Percentiles rank a stretch among this genome's conserved stretches.
Evolutionary conservation across 2,113 vertebrate genomes (phyloP).

Genomic region (Arothron firmamentum): DNA sequence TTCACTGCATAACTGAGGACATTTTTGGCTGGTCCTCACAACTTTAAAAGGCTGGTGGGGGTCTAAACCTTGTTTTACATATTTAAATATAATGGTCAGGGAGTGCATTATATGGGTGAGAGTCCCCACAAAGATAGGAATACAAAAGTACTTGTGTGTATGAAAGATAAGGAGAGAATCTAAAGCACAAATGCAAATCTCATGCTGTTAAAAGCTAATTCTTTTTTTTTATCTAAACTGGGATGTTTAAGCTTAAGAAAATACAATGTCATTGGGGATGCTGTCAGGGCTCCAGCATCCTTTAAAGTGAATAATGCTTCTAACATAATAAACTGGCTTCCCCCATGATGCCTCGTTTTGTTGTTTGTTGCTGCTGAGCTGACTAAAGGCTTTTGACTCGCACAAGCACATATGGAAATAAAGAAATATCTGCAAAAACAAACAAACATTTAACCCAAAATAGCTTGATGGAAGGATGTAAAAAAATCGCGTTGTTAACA

Average conservation of each 20-base stretch:
- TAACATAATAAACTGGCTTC: constrained; percentile 11
- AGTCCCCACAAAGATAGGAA: too few relatives aligned
- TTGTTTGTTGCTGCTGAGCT: constrained; percentile 27
- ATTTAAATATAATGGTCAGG: background rate
- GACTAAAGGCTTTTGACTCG: constrained; percentile 13
- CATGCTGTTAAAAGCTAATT: constrained; percentile 35
- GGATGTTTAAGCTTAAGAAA: background rate
- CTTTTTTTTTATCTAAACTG: constrained; percentile 18
- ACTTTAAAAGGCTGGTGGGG: too few relatives aligned
- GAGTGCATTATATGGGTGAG: background rate
- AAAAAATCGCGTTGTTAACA: background rate
- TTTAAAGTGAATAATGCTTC: constrained; percentile 27
- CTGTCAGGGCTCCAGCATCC: background rate
- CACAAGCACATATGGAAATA: constrained; percentile 1
- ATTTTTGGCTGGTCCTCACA: too few relatives aligned
- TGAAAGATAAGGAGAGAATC: constrained; percentile 4
- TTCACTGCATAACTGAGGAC: too few relatives aligned
- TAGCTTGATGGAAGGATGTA: background rate
- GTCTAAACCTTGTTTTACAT: too few relatives aligned
- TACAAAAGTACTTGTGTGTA: background rate
- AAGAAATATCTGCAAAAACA: constrained; percentile 12
- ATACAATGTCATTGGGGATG: background rate
- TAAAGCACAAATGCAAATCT: constrained; percentile 45
- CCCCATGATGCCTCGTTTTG: constrained; percentile 14
- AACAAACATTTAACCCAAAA: background rate